Evolutionary conservation across 2,797 vertebrate genomes (phyloP).

Genomic region (Chelmon rostratus): DNA sequence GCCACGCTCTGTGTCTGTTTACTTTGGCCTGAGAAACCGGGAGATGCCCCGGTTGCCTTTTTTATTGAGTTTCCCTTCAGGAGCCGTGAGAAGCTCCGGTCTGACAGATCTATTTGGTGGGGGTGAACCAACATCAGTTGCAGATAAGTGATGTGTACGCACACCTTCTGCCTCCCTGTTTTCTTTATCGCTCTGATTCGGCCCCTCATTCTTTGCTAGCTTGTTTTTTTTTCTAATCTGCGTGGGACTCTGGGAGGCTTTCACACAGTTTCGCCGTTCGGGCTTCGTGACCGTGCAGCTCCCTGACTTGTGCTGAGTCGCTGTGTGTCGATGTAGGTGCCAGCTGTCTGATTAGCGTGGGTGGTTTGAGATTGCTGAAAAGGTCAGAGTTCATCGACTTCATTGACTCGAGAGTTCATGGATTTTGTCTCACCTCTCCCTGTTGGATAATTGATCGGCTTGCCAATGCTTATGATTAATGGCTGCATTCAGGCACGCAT

Average conservation of each 20-base stretch:
- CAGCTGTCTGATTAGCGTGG: conserved; percentile 67
- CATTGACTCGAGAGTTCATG: conserved; percentile 71
- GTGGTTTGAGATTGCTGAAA: conserved; percentile 54
- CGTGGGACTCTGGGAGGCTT: conserved; percentile 31
- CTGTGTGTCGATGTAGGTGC: conserved; percentile 30
- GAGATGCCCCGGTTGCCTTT: conserved; percentile 14
- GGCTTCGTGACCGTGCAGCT: conserved; percentile 10
- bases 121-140: conserved; percentile 60
- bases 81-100: conserved; percentile 61
- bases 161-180: conserved; percentile 32
- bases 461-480: conserved; percentile 75
- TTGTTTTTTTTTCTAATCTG: conserved; percentile 40
- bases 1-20: conserved; percentile 48
- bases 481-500: conserved; percentile 39
- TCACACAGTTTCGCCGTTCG: neutral
- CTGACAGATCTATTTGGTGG: conserved; percentile 72
- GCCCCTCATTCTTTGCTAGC: neutral
- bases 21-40: conserved; percentile 48
- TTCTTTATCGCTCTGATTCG: conserved; percentile 54
- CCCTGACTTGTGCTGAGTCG: neutral
- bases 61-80: conserved; percentile 53
- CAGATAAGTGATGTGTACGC: conserved; percentile 71
- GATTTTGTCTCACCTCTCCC: conserved; percentile 74
- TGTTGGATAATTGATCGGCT: conserved; percentile 72
- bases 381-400: conserved; percentile 77